Evolutionary conservation across 2,113 vertebrate genomes (phyloP), one percentile per base, ranked within the genome.

Genomic region (Callorhinus ursinus): DNA sequence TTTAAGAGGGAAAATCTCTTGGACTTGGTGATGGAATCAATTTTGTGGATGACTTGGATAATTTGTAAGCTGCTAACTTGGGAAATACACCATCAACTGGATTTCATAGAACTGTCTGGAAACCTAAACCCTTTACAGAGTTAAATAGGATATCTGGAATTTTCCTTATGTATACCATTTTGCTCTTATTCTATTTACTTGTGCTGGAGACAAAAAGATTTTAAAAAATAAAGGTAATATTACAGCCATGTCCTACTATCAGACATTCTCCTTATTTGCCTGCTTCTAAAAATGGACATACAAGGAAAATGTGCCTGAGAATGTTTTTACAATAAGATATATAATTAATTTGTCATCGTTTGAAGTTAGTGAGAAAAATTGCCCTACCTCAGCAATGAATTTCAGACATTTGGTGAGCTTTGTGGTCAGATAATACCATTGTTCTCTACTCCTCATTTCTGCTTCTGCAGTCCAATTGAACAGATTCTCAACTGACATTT

Each of bases 251-350:
- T 46, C 10, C 55, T 67, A 46, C 33, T 57, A 31, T 82, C 14
- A 84, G 72, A 86, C 9, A 61, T 84, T 77, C 21, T 51, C 42
- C n/a, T 81, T 61, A 81, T 53, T 87, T 80, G 5, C 42, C 24
- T 90, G 7, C 5, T 86, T 9, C 63, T 84, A 88, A 74, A 36
- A n/a, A 82, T 33, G 42, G 42, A 46, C 26, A 22, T 71, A 57
- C 15, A 88, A 63, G 15, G 67, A 93, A 88, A 57, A 93, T 65
- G 31, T 84, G 69, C 55, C 69, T 63, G 57, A 65, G 53, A 72
- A 55, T 39, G 15, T 90, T 57, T 83, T 93, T 93, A 96, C 53
- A 67, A 26, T 59, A 74, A 88, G 33, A 65, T 88, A 81, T 49
- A 63, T 82, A 61, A 22, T 77, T 79, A 67, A 59, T 6, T 74